These are phyloP conservation scores for Physeter macrocephalus DNA, from an alignment of 2,113 vertebrate species.

Conservation along the genomic window DNA sequence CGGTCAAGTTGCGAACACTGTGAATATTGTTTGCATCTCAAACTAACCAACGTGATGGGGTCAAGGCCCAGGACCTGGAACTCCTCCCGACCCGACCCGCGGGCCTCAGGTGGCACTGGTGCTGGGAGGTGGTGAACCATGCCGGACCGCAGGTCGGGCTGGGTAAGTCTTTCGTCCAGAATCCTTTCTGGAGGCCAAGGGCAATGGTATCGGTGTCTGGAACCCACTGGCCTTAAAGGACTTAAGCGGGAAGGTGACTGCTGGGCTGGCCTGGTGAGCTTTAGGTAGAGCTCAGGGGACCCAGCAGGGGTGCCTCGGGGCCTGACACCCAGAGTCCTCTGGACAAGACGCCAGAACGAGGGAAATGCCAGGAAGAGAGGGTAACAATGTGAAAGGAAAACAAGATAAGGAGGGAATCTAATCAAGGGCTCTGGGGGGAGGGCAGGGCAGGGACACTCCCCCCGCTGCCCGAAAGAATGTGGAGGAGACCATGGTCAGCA, in stretches of 20 bases:
- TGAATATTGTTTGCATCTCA: not conserved
- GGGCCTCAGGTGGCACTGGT: no score
- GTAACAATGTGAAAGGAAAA: not conserved
- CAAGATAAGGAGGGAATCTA: not conserved
- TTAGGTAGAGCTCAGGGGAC: not conserved
- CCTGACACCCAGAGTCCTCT: not conserved
- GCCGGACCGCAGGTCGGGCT: not conserved
- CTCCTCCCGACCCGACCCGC: not conserved
- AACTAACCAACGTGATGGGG: not conserved
- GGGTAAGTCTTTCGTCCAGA: not conserved
- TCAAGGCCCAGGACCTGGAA: not conserved
- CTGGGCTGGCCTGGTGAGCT: not conserved
- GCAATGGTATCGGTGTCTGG: not conserved
- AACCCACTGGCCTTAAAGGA: not conserved
- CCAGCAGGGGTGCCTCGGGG: fast-evolving
- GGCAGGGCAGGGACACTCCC: not conserved
- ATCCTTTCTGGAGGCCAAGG: not conserved
- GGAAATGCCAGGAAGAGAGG: not conserved
- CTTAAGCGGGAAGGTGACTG: not conserved
- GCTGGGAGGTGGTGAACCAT: not conserved
- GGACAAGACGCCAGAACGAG: not conserved
- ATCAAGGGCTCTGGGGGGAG: not conserved
- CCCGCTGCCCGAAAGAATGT: not conserved
- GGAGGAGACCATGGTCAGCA: not conserved
- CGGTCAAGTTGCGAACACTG: fast-evolving